phyloP scores from a whole-genome alignment of 2,888 invertebrate genomes.

The Platycheirus albimanus region DNA sequence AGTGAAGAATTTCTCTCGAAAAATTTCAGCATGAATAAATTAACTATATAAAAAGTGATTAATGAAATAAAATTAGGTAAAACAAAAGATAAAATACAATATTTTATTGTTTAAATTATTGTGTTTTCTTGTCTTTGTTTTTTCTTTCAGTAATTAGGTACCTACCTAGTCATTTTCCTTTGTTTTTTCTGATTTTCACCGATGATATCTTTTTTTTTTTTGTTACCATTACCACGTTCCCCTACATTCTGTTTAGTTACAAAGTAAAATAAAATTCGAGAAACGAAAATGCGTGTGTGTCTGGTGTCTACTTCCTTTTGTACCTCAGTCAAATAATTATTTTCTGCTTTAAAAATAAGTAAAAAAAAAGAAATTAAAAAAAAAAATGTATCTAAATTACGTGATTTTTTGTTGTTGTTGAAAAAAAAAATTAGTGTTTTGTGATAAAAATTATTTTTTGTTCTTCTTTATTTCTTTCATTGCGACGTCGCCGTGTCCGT shows the following conservation, averaged over 20 bases:
- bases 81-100: conserved; percentile 29
- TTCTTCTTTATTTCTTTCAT: conserved; percentile 51
- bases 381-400: conserved; percentile 28
- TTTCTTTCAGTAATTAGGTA: conserved; percentile 4
- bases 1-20: conserved; percentile 26
- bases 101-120: conserved; percentile 30
- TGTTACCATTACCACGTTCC: conserved; percentile 40
- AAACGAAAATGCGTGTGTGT: conserved; percentile 23
- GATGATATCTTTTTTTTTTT: conserved; percentile 23
- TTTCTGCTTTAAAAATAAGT: conserved; percentile 50
- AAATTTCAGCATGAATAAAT: conserved; percentile 25
- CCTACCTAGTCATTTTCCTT: conserved; percentile 9
- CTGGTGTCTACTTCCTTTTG: conserved; percentile 56
- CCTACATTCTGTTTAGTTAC: conserved; percentile 32
- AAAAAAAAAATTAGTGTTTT: too few relatives aligned
- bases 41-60: conserved; percentile 29
- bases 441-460: conserved; percentile 53
- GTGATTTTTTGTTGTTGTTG: conserved; percentile 47
- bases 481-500: conserved; percentile 46
- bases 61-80: conserved; percentile 15
- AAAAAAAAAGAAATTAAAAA: conserved; percentile 18
- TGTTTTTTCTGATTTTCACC: conserved; percentile 52
- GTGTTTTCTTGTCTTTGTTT: conserved; percentile 30
- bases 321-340: conserved; percentile 39
- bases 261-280: conserved; percentile 8